phyloP scores from a whole-genome alignment of 2,888 invertebrate genomes.

The Metallyticus violacea region DNA sequence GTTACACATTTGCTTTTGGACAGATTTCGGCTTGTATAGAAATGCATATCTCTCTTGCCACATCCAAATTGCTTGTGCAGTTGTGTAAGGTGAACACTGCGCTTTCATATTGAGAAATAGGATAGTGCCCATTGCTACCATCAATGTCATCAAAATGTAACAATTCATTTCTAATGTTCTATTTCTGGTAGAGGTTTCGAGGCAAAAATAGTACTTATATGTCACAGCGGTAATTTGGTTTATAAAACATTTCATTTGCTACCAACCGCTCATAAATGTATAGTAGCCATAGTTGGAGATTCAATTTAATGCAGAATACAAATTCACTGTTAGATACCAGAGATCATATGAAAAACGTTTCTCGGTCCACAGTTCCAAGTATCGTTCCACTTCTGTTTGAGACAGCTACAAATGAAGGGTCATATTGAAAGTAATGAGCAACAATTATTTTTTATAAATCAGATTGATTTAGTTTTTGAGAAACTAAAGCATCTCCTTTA shows the following conservation, averaged over 20 bases:
- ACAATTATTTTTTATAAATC: too few relatives aligned
- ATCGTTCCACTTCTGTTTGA: too few relatives aligned
- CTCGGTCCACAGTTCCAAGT: too few relatives aligned
- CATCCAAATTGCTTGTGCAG: background rate
- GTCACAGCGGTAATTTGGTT: background rate
- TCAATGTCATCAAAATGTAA: too few relatives aligned
- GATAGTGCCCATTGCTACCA: background rate
- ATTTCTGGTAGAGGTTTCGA: background rate
- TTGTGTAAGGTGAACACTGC: background rate
- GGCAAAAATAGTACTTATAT: background rate
- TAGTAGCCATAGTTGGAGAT: background rate
- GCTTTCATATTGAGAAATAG: background rate
- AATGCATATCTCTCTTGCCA: background rate
- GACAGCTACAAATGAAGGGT: too few relatives aligned
- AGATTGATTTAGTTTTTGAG: too few relatives aligned
- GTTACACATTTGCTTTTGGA: background rate
- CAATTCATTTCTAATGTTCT: too few relatives aligned
- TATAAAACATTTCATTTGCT: background rate
- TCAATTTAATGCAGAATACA: background rate
- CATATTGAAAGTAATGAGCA: too few relatives aligned
- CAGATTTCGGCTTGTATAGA: background rate
- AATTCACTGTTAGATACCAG: background rate
- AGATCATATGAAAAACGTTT: background rate
- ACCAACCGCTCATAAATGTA: background rate
- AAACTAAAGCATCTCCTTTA: too few relatives aligned